Conservation (phyloP, 2,888 invertebrate species). For the Imbricaverruca yamaguchii region DNA sequence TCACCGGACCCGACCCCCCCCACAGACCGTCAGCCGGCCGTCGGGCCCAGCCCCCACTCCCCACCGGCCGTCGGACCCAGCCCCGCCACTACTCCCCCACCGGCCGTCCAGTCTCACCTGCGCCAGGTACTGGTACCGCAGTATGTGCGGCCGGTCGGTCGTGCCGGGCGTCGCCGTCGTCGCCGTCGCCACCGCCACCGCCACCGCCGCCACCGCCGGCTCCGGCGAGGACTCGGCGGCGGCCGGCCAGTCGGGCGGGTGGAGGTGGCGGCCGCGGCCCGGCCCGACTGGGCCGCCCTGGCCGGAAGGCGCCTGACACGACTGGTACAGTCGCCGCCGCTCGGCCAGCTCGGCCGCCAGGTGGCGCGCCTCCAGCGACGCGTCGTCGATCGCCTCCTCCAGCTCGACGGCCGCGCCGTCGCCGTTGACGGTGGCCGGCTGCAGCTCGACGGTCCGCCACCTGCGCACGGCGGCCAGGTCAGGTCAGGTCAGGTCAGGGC, state of each 20-base stretch:
- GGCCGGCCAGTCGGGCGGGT: background rate
- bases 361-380: background rate
- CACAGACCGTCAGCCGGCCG: too few relatives aligned
- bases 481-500: background rate
- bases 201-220: too few relatives aligned
- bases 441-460: conserved; percentile 44
- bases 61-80: too few relatives aligned
- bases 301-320: background rate
- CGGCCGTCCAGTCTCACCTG: background rate
- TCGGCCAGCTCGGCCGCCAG: conserved; percentile 10
- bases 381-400: background rate
- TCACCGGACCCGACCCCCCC: too few relatives aligned
- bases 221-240: background rate
- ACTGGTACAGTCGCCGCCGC: conserved; percentile 7
- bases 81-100: too few relatives aligned
- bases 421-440: conserved; percentile 26
- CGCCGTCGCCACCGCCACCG: too few relatives aligned
- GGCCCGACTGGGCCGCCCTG: background rate
- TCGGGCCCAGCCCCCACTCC: too few relatives aligned
- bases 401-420: background rate
- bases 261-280: background rate
- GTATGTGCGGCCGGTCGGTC: background rate
- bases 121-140: background rate
- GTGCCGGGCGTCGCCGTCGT: background rate
- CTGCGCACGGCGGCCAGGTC: conserved; percentile 43